These are phyloP conservation scores for Dryas iulia DNA, from an alignment of 1,140 invertebrate genomes.

Conservation along the genomic window DNA sequence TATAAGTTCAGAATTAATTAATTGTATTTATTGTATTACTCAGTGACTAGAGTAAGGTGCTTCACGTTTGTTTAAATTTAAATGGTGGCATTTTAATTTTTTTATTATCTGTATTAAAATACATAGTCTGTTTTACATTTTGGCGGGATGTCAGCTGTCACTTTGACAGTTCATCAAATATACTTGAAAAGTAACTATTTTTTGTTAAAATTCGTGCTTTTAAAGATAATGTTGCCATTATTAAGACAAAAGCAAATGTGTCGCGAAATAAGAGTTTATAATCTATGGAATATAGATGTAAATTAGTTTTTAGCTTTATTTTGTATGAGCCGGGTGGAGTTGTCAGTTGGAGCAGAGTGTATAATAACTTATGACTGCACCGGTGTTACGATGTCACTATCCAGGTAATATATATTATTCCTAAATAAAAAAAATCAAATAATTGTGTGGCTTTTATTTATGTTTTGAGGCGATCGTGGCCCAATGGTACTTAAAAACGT, in stretches of 20 bases:
- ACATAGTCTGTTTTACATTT: neutral
- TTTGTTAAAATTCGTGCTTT: neutral
- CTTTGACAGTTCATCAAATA: neutral
- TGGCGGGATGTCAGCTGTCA: neutral
- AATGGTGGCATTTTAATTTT: slow-evolving; percentile 23
- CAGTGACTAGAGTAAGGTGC: slow-evolving; percentile 35
- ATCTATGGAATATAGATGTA: slow-evolving; percentile 32
- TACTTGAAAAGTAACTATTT: neutral
- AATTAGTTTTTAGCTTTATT: slow-evolving; percentile 35
- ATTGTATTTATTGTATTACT: slow-evolving; percentile 51
- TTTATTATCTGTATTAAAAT: neutral
- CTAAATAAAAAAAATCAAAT: slow-evolving; percentile 30
- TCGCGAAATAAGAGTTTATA: slow-evolving; percentile 18
- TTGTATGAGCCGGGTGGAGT: slow-evolving; percentile 22
- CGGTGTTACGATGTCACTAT: slow-evolving; percentile 37
- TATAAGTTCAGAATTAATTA: slow-evolving; percentile 31
- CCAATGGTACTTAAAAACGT: no score
- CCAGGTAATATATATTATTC: slow-evolving; percentile 34
- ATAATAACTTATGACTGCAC: slow-evolving; percentile 24
- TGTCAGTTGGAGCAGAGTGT: slow-evolving; percentile 20
- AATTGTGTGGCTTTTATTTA: slow-evolving; percentile 6
- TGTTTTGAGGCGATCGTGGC: neutral
- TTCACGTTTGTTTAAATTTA: slow-evolving; percentile 31
- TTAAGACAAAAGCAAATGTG: slow-evolving; percentile 20
- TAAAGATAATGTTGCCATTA: slow-evolving; percentile 27